Evolutionary conservation across 2,113 vertebrate genomes (phyloP).

Genomic region (Siniperca knerii): DNA sequence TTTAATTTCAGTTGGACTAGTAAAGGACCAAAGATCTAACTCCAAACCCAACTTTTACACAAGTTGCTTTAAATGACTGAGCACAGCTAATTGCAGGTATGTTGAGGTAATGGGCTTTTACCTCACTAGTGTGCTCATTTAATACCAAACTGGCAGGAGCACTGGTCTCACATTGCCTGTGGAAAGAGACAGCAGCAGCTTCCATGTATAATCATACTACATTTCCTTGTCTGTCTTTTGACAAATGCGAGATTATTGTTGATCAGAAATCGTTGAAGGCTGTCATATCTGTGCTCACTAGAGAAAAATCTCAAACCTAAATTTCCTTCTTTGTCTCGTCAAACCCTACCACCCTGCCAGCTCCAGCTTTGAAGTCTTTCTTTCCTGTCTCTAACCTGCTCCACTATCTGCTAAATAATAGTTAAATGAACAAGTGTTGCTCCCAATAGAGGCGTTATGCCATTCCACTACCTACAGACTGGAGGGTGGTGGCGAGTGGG

Average conservation of each 20-base stretch:
- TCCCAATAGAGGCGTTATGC: constrained; percentile 53
- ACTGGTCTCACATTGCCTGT: neutral
- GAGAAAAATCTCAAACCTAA: constrained; percentile 32
- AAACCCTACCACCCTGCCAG: constrained; percentile 34
- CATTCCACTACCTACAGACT: constrained; percentile 34
- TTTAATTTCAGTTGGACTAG: neutral
- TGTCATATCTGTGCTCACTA: neutral
- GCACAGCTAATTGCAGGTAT: too few relatives aligned
- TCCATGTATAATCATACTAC: constrained; percentile 54
- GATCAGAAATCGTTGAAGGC: constrained; percentile 35
- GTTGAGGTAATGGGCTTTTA: neutral
- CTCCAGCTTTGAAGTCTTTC: constrained; percentile 29
- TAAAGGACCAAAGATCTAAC: neutral
- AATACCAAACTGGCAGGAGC: neutral
- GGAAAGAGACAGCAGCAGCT: constrained; percentile 30
- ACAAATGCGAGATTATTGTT: constrained; percentile 41
- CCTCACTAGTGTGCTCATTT: too few relatives aligned
- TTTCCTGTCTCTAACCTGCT: neutral
- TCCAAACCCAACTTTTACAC: neutral
- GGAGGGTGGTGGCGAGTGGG: neutral
- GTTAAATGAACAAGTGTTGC: constrained; percentile 70
- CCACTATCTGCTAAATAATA: constrained; percentile 71
- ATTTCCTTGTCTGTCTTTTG: constrained; percentile 35
- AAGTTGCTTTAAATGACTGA: neutral
- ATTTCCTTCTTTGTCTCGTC: constrained; percentile 41